Evolutionary conservation across 2,113 vertebrate genomes (phyloP), one percentile per base, ranked within the genome.

Genomic region (Coracopsis vasa): DNA sequence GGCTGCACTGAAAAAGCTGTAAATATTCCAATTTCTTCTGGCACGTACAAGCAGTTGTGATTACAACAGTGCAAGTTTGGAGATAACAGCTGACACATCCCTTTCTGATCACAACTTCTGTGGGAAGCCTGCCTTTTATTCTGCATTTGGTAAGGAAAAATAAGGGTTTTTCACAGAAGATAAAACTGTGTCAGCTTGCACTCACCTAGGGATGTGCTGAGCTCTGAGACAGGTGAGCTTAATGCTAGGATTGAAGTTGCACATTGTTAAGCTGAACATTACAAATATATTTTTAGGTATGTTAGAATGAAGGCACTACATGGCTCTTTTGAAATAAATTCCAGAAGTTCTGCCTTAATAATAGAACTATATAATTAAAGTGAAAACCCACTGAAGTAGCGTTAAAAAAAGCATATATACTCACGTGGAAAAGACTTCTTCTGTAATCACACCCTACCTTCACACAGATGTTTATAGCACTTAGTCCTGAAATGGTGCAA

Each of bases 31-130:
- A 56, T 88, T 80, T 75, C 88, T 88, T 48, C 81, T 95, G 88
- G 71, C 90, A 86, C 88, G 18, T n/a, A 75, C 33, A 50, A 92
- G 85, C 79, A 60, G 81, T 78, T 75, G 44, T 78, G 90, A 92
- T 96, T 90, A 37, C 88, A 93, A 8, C 61, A 0, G 0, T 53
- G 50, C 33, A 25, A 69, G n/a, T 58, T 37, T 17, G 56, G 70
- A 47, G 92, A 58, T 12, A 93, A 56, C 44, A 90, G 90, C 89
- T 91, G 94, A 95, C 56, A 20, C 72, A 93, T 89, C 54, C 90
- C 45, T 61, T 83, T 81, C 80, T 39, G 77, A 84, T 83, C 80
- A 67, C 80, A 67, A 10, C 56, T 60, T 81, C 81, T n/a, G 62
- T 47, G 65, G 48, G 80, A 91, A 95, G 87, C 75, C 42, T 83